phyloP scores from a whole-genome alignment of 2,888 invertebrate species.

The Seira ritae region DNA sequence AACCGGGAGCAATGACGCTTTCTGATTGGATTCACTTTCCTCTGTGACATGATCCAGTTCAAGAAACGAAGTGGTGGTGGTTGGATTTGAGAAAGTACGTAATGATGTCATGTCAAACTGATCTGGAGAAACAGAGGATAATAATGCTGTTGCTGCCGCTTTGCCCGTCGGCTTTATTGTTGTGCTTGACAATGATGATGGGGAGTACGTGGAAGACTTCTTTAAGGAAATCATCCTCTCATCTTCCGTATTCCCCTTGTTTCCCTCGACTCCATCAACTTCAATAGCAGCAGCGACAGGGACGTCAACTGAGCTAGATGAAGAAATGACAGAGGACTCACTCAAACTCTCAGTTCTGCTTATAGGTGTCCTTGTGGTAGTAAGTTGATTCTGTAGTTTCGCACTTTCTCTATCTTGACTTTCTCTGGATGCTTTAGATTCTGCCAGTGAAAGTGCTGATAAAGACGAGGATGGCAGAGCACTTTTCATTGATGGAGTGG shows the following conservation, averaged over 20 bases:
- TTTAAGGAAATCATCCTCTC: constrained; percentile 18
- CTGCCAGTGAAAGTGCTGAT: neutral
- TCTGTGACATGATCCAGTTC: constrained; percentile 44
- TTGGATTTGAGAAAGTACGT: constrained; percentile 28
- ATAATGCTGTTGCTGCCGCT: constrained; percentile 27
- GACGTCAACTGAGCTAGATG: constrained; percentile 4
- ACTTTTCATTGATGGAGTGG: constrained; percentile 30
- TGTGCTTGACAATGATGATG: constrained; percentile 50
- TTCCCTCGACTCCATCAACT: constrained; percentile 31
- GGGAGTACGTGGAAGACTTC: constrained; percentile 23
- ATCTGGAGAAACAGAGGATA: constrained; percentile 28
- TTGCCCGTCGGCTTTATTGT: constrained; percentile 32
- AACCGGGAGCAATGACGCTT: constrained; percentile 37
- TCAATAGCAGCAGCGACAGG: constrained; percentile 31
- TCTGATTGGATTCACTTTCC: constrained; percentile 47
- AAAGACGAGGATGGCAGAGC: constrained; percentile 16
- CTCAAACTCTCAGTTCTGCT: constrained; percentile 23
- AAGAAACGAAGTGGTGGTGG: constrained; percentile 27
- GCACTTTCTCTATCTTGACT: neutral
- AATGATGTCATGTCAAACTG: constrained; percentile 46
- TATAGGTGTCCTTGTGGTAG: constrained; percentile 16
- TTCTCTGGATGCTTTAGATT: constrained; percentile 18
- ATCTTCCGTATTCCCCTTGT: constrained; percentile 6
- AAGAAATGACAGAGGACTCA: neutral
- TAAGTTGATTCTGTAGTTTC: constrained; percentile 29